A percentile compares a stretch with the other conserved stretches of the same genome.
These are phyloP conservation scores for Smittia aterrima DNA, from an alignment of 2,888 invertebrate genomes.

Conservation along the genomic window DNA sequence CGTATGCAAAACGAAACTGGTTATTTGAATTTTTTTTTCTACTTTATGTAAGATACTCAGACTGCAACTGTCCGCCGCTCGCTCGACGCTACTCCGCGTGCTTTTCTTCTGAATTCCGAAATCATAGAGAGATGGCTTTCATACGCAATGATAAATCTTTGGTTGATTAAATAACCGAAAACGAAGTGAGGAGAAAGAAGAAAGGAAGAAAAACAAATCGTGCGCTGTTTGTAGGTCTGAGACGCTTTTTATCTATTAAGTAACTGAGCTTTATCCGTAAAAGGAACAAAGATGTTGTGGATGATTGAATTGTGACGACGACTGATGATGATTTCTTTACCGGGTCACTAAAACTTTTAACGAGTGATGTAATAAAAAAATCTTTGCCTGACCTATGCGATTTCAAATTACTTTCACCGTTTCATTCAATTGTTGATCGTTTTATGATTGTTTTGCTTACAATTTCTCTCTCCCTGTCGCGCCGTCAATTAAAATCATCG, in stretches of 20 bases:
- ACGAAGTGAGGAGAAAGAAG: not conserved
- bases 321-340: not conserved
- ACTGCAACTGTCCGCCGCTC: not conserved
- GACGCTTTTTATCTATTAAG: conserved; percentile 2
- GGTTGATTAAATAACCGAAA: conserved; percentile 6
- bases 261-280: not conserved
- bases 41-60: conserved; percentile 4
- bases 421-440: not conserved
- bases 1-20: conserved; percentile 4
- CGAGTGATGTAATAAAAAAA: not conserved
- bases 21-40: not conserved
- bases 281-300: not conserved
- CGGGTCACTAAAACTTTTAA: not conserved
- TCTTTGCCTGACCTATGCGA: not conserved
- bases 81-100: not conserved
- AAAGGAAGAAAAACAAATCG: not conserved
- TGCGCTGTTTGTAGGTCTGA: conserved; percentile 2
- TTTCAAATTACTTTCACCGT: conserved; percentile 40
- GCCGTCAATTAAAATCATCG: not conserved
- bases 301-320: not conserved
- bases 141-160: conserved; percentile 2
- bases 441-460: conserved; percentile 8
- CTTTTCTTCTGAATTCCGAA: not conserved
- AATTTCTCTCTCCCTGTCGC: not conserved
- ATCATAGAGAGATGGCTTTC: conserved; percentile 7